These are phyloP conservation scores for Trachymyrmex septentrionalis DNA, from an alignment of 1,140 invertebrate genomes.

Conservation along the genomic window DNA sequence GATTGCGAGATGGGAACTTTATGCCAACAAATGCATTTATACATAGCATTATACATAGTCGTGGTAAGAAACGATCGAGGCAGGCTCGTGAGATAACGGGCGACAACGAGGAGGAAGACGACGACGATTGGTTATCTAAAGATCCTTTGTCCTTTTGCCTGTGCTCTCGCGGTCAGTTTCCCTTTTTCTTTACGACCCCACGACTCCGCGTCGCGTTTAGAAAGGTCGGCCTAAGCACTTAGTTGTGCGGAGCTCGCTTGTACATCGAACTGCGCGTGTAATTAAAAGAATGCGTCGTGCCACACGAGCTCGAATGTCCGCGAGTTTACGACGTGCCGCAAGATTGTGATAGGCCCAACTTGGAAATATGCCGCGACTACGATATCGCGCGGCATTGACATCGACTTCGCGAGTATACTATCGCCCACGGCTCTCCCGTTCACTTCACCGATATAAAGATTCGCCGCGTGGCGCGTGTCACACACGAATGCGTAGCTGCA, in stretches of 20 bases:
- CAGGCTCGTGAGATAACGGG: constrained; percentile 63
- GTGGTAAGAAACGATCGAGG: constrained; percentile 75
- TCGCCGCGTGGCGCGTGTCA: constrained; percentile 2
- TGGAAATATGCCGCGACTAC: constrained; percentile 53
- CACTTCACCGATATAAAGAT: background rate
- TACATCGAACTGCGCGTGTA: constrained; percentile 48
- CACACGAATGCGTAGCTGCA: constrained; percentile 3
- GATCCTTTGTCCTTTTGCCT: constrained; percentile 64
- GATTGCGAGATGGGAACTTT: constrained; percentile 61
- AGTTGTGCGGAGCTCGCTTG: constrained; percentile 34
- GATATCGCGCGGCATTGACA: constrained; percentile 28
- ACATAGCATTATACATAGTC: constrained; percentile 36
- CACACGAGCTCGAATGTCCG: constrained; percentile 65
- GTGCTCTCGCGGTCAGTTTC: background rate
- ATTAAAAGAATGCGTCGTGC: constrained; percentile 72
- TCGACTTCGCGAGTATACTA: constrained; percentile 18
- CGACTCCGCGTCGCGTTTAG: constrained; percentile 35
- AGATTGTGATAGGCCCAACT: constrained; percentile 63
- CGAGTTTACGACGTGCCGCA: constrained; percentile 66
- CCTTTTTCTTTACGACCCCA: constrained; percentile 32
- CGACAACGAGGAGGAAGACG: constrained; percentile 51
- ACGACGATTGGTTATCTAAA: constrained; percentile 43
- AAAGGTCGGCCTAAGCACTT: constrained; percentile 56
- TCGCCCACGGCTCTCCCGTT: constrained; percentile 56
- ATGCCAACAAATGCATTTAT: constrained; percentile 63